phyloP scores from a whole-genome alignment of 2,113 vertebrate species.

The Crypturellus undulatus region DNA sequence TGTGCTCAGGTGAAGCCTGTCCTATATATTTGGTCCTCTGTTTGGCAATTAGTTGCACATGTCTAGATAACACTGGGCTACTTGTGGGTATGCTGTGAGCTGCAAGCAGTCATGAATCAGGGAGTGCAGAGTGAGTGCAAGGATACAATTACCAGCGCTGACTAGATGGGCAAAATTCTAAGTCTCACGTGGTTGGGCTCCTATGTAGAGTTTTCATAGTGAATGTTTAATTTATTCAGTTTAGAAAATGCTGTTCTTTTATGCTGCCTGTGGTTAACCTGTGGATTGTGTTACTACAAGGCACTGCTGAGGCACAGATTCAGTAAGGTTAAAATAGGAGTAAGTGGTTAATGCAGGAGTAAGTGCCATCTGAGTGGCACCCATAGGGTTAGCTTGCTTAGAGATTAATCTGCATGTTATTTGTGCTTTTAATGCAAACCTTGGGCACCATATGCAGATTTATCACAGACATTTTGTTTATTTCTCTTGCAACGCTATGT shows the following conservation, averaged over 20 bases:
- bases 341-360: fast-evolving
- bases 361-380: fast-evolving
- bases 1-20: not conserved
- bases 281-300: not conserved
- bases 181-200: not conserved
- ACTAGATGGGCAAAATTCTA: not conserved
- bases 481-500: slow-evolving; percentile 49
- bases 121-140: not conserved
- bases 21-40: not conserved
- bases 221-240: not conserved
- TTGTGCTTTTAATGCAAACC: not conserved
- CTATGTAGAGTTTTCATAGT: not conserved
- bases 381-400: fast-evolving
- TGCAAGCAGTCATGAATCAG: not conserved
- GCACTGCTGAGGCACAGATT: not conserved
- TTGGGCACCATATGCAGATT: fast-evolving
- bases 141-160: not conserved
- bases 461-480: not conserved
- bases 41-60: not conserved
- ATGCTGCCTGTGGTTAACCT: not conserved
- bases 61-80: not conserved
- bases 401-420: not conserved
- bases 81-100: not conserved
- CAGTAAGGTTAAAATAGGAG: not conserved
- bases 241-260: not conserved